Evolutionary conservation across 2,113 vertebrate species (phyloP).

Genomic region (Oenanthe melanoleuca): DNA sequence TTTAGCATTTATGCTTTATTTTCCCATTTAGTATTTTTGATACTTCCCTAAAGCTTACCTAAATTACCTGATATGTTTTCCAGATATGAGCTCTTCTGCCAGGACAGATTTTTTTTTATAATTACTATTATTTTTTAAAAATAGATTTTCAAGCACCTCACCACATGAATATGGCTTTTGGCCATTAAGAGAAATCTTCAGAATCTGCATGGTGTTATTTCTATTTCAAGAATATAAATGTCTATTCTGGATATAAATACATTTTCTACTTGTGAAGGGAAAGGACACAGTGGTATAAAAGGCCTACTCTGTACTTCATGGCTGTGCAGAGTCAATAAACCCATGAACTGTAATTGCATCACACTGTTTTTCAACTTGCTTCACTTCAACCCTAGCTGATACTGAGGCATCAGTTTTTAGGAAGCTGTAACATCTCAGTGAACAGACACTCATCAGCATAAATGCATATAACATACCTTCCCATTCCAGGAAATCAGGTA

Average conservation of each 20-base stretch:
- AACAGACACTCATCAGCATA: neutral
- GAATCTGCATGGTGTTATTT: neutral
- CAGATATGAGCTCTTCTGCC: neutral
- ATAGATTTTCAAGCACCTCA: slow-evolving; percentile 4
- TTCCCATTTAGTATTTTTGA: slow-evolving; percentile 27
- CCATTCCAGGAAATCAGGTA: neutral
- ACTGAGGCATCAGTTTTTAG: neutral
- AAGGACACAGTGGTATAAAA: neutral
- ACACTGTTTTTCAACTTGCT: neutral
- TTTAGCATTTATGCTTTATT: neutral
- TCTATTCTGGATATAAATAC: neutral
- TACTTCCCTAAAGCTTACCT: slow-evolving; percentile 24
- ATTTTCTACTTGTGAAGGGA: neutral
- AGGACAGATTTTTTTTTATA: neutral
- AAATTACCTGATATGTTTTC: slow-evolving; percentile 33
- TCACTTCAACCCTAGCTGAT: neutral
- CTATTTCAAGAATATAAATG: neutral
- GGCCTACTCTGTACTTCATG: neutral
- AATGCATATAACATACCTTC: neutral
- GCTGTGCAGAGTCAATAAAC: neutral
- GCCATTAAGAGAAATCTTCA: neutral
- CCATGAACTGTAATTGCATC: neutral
- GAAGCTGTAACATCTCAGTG: neutral
- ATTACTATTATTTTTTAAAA: neutral
- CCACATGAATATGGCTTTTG: neutral